A percentile compares a stretch with the other conserved stretches of the same genome.
phyloP scores from a whole-genome alignment of 1,140 invertebrate species.

The Magallana gigas region DNA sequence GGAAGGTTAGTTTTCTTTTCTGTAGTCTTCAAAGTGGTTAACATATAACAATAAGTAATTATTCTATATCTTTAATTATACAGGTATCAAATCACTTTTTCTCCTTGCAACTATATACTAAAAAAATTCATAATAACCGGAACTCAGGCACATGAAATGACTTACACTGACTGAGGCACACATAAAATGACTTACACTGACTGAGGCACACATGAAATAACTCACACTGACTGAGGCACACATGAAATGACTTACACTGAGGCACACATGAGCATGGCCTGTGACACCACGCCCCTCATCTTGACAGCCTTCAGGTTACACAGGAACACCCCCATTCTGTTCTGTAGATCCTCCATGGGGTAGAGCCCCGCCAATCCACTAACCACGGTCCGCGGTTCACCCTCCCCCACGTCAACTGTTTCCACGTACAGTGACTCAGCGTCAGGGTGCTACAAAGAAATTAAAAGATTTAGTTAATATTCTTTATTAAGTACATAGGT shows the following conservation, averaged over 20 bases:
- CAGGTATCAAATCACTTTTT: too few species aligned
- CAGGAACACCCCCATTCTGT: slow-evolving; percentile 88
- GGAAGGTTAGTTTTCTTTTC: too few species aligned
- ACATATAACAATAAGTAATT: too few species aligned
- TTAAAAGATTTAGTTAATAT: not conserved
- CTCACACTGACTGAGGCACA: not conserved
- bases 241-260: slow-evolving; percentile 68
- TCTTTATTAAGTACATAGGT: too few species aligned
- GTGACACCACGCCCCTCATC: slow-evolving; percentile 91
- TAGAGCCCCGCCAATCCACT: slow-evolving; percentile 94
- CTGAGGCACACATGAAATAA: too few species aligned
- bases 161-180: too few species aligned
- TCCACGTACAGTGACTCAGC: slow-evolving; percentile 94
- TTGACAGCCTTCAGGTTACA: slow-evolving; percentile 95
- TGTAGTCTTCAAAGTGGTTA: too few species aligned
- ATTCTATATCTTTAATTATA: too few species aligned
- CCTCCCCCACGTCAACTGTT: slow-evolving; percentile 93
- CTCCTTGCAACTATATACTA: too few species aligned
- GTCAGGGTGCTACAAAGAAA: slow-evolving; percentile 87
- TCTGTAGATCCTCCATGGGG: slow-evolving; percentile 89
- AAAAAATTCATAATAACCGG: too few species aligned
- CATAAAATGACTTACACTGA: too few species aligned
- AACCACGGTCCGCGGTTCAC: slow-evolving; percentile 89
- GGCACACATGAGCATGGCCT: slow-evolving; percentile 82
- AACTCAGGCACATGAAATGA: too few species aligned